phyloP scores from a whole-genome alignment of 2,888 invertebrate genomes.

The Hanleya hanleyi region DNA sequence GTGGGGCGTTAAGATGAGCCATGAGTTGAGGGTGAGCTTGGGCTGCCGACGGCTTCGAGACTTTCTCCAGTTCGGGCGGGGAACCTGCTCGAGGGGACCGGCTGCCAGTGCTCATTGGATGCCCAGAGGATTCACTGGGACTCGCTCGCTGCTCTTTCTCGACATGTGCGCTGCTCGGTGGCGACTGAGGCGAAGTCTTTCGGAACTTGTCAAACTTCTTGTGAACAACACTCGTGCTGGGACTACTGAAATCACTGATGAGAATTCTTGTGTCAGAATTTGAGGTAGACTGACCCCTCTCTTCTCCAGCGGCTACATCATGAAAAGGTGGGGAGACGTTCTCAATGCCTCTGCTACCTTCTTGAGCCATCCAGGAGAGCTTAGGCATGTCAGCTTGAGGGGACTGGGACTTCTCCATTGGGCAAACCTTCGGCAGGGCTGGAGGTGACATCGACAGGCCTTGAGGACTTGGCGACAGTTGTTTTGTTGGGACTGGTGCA shows the following conservation, averaged over 20 bases:
- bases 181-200: conserved; percentile 27
- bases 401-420: background rate
- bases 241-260: background rate
- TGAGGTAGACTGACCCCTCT: background rate
- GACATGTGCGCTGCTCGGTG: background rate
- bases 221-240: conserved; percentile 34
- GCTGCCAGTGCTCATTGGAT: background rate
- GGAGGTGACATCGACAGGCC: background rate
- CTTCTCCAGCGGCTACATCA: background rate
- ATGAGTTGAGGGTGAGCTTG: conserved; percentile 65
- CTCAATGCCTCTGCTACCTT: background rate
- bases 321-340: background rate
- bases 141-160: background rate
- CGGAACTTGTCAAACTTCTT: conserved; percentile 66
- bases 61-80: background rate
- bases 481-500: background rate
- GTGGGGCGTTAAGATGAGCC: conserved; percentile 58
- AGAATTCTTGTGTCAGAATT: background rate
- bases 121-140: background rate
- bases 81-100: background rate
- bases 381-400: background rate
- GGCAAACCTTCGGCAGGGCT: no score
- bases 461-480: background rate
- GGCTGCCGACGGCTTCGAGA: conserved; percentile 49
- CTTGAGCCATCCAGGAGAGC: background rate